These are phyloP conservation scores for Gisinianus flammeolus DNA, from an alignment of 2,888 invertebrate species.

Conservation along the genomic window DNA sequence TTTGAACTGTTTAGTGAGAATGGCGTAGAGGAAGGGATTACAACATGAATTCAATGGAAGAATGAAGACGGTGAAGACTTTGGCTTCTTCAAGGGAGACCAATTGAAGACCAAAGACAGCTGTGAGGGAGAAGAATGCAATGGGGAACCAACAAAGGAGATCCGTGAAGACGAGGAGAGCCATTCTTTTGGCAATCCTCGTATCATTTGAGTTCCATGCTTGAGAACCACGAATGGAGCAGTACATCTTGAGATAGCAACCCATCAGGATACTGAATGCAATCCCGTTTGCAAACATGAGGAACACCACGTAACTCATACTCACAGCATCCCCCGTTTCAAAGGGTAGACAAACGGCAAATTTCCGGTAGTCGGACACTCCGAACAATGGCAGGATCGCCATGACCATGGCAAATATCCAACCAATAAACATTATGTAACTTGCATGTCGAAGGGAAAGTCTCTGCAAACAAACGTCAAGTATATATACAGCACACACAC, in stretches of 20 bases:
- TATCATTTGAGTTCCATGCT: slow-evolving; percentile 97
- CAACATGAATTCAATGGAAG: slow-evolving; percentile 95
- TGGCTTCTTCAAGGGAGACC: slow-evolving; percentile 92
- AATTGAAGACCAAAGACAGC: slow-evolving; percentile 90
- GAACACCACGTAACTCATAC: slow-evolving; percentile 86
- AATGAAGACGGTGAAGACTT: slow-evolving; percentile 91
- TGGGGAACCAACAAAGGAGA: slow-evolving; percentile 97
- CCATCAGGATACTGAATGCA: slow-evolving; percentile 92
- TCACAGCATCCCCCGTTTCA: slow-evolving; percentile 79
- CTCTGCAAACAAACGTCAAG: slow-evolving; percentile 60
- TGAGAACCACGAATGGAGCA: slow-evolving; percentile 94
- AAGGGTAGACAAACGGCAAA: slow-evolving; percentile 97
- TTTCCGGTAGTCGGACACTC: slow-evolving; percentile 92
- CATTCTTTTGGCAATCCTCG: slow-evolving; percentile 94
- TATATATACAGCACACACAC: not conserved
- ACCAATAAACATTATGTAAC: slow-evolving; percentile 89
- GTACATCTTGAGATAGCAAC: slow-evolving; percentile 97
- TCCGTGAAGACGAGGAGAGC: slow-evolving; percentile 95
- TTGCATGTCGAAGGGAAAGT: slow-evolving; percentile 87
- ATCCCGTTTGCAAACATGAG: slow-evolving; percentile 80
- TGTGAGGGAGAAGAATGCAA: slow-evolving; percentile 92
- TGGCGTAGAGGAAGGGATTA: slow-evolving; percentile 97
- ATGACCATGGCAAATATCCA: slow-evolving; percentile 88
- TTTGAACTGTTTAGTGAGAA: slow-evolving; percentile 96
- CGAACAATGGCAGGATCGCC: slow-evolving; percentile 86